Base-by-base conservation (phyloP, 2,797 vertebrate genomes). In the Tachyglossus aculeatus region DNA sequence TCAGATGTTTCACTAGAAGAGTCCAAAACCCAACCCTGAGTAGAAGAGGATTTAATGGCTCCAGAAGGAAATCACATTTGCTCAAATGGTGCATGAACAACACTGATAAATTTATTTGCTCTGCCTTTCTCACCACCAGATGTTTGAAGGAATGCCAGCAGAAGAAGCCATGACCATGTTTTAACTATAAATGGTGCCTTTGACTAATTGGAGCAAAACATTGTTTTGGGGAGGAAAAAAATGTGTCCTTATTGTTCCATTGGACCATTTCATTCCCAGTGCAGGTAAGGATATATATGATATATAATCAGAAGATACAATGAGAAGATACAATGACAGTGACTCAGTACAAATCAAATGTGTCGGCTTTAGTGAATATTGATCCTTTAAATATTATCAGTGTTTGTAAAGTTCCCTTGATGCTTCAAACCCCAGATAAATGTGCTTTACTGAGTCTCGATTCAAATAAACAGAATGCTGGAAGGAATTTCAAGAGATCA, bases 151-250 rank as follows among this genome's bases (percentile, higher is more conserved):
- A 63, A 72, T 67, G 71, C 41, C 70, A 70, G 63, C 68, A 43
- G 11, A 1, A 9, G 10, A 16, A 55, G 62, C 79, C 29, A 61
- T 51, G 83, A 75, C 79, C 65, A 32, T 33, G 60, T 69, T 82
- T 79, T 67, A 84, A 77, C 68, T 40, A 67, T 76, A 73, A 24
- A 43, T 61, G 75, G 33, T 73, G 52, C 63, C 55, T 52, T 62
- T 81, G 85, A 84, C 84, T 79, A 84, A 82, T 36, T 73, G 40
- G 70, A 32, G 44, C 60, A 52, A 64, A 50, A 22, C 18, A 21
- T 64, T 48, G 27, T 48, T 24, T 45, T 48, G 83, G 72, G 36
- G 39, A 65, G 73, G 63, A 44, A 25, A 58, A 70, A 58, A 22
- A 40, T 61, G 66, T 2, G 11, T 0, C 50, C 71, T 55, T 15